These are phyloP conservation scores for Myotis findleyi DNA, from an alignment of 2,797 vertebrate species.

Conservation along the genomic window DNA sequence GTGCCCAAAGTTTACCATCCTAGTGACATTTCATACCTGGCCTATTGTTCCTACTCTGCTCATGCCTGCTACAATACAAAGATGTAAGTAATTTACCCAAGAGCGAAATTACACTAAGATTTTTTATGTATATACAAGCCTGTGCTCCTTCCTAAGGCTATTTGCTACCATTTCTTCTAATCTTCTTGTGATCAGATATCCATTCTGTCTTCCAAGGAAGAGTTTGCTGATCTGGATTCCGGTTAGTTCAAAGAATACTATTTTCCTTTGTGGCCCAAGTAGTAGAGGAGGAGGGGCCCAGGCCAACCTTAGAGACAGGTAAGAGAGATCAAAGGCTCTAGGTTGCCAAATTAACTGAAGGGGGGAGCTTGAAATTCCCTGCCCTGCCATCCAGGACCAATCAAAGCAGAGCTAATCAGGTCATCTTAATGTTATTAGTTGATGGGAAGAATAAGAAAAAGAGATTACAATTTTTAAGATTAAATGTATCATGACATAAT, in stretches of 20 bases:
- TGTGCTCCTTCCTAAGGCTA: neutral
- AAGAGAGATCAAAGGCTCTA: neutral
- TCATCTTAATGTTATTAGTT: neutral
- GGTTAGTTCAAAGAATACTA: neutral
- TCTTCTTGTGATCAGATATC: neutral
- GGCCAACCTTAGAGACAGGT: neutral
- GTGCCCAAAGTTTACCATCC: too few species aligned
- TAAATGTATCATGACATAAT: neutral
- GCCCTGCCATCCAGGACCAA: neutral
- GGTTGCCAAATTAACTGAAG: constrained; percentile 21
- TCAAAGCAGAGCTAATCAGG: neutral
- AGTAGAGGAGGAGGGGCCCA: neutral
- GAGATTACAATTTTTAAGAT: neutral
- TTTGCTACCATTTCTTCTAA: neutral
- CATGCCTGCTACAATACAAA: neutral
- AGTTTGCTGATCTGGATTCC: neutral
- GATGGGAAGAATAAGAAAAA: neutral
- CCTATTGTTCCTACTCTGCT: neutral
- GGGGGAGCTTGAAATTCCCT: neutral
- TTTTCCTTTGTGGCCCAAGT: neutral
- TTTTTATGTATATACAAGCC: neutral
- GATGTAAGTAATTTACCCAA: neutral
- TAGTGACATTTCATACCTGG: neutral
- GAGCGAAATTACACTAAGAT: neutral
- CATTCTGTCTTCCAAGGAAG: neutral